Percentiles rank a stretch among this genome's conserved stretches.
phyloP scores from a whole-genome alignment of 2,113 vertebrate species.

The Vicugna pacos region DNA sequence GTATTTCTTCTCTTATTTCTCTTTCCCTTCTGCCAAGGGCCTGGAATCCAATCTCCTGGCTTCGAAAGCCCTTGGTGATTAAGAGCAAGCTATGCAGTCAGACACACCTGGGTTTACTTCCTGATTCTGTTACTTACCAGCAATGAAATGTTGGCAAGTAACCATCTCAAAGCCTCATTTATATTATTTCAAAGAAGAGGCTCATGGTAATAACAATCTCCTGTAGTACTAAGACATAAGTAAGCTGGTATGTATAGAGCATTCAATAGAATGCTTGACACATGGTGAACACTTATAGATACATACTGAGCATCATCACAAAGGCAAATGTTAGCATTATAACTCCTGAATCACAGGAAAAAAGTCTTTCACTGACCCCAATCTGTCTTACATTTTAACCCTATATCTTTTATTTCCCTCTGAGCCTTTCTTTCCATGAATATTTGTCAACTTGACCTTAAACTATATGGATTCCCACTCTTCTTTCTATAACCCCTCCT shows the following conservation, averaged over 20 bases:
- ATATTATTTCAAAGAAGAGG: not conserved
- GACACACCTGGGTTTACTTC: not conserved
- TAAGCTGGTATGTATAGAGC: not conserved
- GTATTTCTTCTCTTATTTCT: not conserved
- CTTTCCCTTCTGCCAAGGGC: not conserved
- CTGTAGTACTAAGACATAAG: not conserved
- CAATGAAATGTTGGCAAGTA: not conserved
- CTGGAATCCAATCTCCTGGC: not conserved
- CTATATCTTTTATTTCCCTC: not conserved
- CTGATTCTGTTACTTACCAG: not conserved
- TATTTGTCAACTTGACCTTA: not conserved
- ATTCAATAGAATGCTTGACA: not conserved
- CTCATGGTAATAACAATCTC: not conserved
- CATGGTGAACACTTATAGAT: not conserved
- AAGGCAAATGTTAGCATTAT: not conserved
- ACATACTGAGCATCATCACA: not conserved
- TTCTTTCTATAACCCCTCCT: not conserved
- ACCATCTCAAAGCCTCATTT: not conserved
- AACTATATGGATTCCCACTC: not conserved
- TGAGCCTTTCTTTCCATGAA: not conserved
- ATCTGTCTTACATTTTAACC: not conserved
- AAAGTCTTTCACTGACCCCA: not conserved
- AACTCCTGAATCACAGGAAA: conserved; percentile 4
- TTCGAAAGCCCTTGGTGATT: not conserved
- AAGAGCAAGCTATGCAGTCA: not conserved